Evolutionary conservation across 2,888 invertebrate genomes (phyloP), one percentile per base, ranked within the genome.

Genomic region (Polia nebulosa): DNA sequence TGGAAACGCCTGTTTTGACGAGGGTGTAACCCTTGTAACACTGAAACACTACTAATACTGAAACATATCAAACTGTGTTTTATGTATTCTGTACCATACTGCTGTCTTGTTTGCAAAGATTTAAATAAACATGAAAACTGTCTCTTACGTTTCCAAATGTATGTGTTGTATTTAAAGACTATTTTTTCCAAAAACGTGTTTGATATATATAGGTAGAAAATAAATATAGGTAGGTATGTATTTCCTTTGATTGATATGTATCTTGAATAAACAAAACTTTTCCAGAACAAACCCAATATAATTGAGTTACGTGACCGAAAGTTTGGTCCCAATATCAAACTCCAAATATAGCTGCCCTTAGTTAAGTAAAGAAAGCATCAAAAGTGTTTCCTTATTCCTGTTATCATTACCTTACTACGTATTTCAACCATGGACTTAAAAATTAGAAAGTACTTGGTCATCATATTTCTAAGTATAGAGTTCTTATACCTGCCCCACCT

Each of bases 31-130:
- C 20, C 15, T 20, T 20, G 32, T 32, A 32, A 1, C n/a, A n/a
- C n/a, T n/a, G n/a, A n/a, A n/a, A n/a, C n/a, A n/a, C 20, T 32
- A 20, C 75, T 85, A 80, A 75, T 80, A 76, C 80, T 84, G 85
- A 85, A 81, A 80, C 86, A 79, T 85, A 85, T 81, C 83, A 85
- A 85, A 79, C 68, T 60, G 64, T 80, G 78, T 81, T 82, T 81
- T 75, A 84, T 86, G 85, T 84, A 76, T 76, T 41, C n/a, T 39
- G n/a, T 27, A 3, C 20, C 15, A 32, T 22, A 13, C 6, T 25
- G 32, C n/a, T 13, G n/a, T 15, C 11, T 44, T 44, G 44, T 45
- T 59, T 56, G 32, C 22, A 45, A 9, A 58, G n/a, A 1, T 53
- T 25, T 15, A 53, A 3, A 66, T 29, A 65, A 27, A 44, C 34